Conservation (phyloP, 2,888 invertebrate species). For the Xanthorhoe designata region DNA sequence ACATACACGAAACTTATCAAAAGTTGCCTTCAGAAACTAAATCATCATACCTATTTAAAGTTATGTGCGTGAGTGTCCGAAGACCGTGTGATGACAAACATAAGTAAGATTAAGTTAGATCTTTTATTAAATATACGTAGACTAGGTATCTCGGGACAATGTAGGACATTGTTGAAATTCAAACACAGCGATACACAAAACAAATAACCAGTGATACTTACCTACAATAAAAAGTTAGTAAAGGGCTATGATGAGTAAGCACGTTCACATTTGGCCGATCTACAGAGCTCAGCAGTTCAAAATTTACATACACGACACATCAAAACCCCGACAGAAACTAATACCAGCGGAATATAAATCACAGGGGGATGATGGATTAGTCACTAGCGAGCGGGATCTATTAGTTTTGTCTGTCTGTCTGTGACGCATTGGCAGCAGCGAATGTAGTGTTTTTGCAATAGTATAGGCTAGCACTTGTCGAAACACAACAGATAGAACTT, state of each 20-base stretch:
- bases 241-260: not conserved
- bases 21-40: too few species aligned
- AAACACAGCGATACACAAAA: too few species aligned
- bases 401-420: constrained; percentile 34
- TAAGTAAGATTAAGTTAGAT: too few species aligned
- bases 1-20: too few species aligned
- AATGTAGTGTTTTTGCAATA: constrained; percentile 42
- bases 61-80: too few species aligned
- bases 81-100: too few species aligned
- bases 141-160: too few species aligned
- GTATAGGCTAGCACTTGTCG: not conserved
- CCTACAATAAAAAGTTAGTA: too few species aligned
- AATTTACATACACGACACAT: not conserved
- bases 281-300: not conserved
- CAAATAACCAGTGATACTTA: too few species aligned
- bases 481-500: not conserved
- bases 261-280: not conserved
- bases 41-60: too few species aligned
- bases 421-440: constrained; percentile 31
- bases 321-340: constrained; percentile 25
- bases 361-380: constrained; percentile 56
- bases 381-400: constrained; percentile 20
- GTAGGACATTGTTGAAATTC: too few species aligned
- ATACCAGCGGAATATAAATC: constrained; percentile 53
- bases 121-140: too few species aligned